Base-by-base conservation (phyloP, 1,140 invertebrate species). In the Zaprionus taronus region DNA sequence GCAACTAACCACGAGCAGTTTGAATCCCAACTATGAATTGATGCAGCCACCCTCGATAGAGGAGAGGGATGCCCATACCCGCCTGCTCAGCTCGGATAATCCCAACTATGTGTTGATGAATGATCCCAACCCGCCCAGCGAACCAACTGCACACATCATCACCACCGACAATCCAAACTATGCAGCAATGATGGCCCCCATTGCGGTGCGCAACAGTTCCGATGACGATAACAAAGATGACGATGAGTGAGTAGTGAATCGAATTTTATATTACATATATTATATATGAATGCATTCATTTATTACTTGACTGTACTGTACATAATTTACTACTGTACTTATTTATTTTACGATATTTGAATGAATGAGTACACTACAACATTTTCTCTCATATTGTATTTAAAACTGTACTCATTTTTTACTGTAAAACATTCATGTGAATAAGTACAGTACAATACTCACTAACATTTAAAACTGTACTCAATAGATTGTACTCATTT, bases 11-110 rank as follows among this genome's bases (percentile, higher is more conserved):
- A 70, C 80, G 0, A 91, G 81, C 63, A 83, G 77, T 57, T 72
- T 81, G 26, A 92, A 92, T 78, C 91, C 91, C 3, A 92, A 92
- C 17, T 92, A 92, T 28, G 81, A 92, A 51, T 57, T 91, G 51
- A 91, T 91, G 90, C 87, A 89, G 51, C 74, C 65, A 5, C 36
- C 47, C 1, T 14, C 38, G 22, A 6, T 41, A 14, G 14, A 11
- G 47, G 41, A n/a, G 28, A 3, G 7, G 7, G 41, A 24, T 57
- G 31, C 36, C 22, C 12, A 15, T 20, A 7, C 38, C 5, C 38
- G 6, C 3, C 12, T 55, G 36, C 38, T 78, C 44, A 72, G 77
- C n/a, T 12, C 47, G 20, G 61, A 77, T 9, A 91, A 87, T 63
- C 81, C 91, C 44, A 83, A 81, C 61, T 91, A 90, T 69, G 71